Evolutionary conservation across 1,140 invertebrate species (phyloP).

Genomic region (Bemisia tabaci): DNA sequence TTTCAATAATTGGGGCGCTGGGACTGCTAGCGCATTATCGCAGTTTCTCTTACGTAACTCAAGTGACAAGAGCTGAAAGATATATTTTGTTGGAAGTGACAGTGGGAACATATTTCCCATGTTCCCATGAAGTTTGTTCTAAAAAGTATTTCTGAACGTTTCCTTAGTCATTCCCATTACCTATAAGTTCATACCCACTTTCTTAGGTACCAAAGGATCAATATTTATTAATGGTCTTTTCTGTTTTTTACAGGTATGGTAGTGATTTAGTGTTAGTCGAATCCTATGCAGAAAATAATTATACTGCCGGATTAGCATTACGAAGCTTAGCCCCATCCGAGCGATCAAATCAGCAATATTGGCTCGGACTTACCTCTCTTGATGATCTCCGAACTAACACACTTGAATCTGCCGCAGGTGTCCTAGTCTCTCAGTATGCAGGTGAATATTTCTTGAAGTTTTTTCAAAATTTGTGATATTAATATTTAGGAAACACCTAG

Average conservation of each 20-base stretch:
- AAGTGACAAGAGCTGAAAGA: too few species aligned
- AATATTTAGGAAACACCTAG: background rate
- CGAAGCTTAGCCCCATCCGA: constrained; percentile 36
- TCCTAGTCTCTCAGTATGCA: constrained; percentile 82
- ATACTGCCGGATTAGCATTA: constrained; percentile 62
- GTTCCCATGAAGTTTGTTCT: too few species aligned
- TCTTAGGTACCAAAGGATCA: too few species aligned
- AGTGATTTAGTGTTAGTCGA: constrained; percentile 82
- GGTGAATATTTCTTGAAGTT: constrained; percentile 32
- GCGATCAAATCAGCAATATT: constrained; percentile 52
- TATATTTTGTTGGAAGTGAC: too few species aligned
- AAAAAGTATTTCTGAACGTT: too few species aligned
- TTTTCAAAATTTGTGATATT: background rate
- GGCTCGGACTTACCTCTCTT: constrained; percentile 74
- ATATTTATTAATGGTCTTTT: too few species aligned
- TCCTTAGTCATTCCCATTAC: background rate
- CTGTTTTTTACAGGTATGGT: constrained; percentile 71
- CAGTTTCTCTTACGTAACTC: too few species aligned
- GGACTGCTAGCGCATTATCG: too few species aligned
- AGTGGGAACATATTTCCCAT: too few species aligned
- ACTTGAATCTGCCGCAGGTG: constrained; percentile 79
- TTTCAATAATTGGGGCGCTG: too few species aligned
- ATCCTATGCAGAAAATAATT: constrained; percentile 80
- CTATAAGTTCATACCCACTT: background rate
- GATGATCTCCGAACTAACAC: constrained; percentile 87